Conservation (phyloP, 2,113 vertebrate genomes). For the Suricata suricatta region DNA sequence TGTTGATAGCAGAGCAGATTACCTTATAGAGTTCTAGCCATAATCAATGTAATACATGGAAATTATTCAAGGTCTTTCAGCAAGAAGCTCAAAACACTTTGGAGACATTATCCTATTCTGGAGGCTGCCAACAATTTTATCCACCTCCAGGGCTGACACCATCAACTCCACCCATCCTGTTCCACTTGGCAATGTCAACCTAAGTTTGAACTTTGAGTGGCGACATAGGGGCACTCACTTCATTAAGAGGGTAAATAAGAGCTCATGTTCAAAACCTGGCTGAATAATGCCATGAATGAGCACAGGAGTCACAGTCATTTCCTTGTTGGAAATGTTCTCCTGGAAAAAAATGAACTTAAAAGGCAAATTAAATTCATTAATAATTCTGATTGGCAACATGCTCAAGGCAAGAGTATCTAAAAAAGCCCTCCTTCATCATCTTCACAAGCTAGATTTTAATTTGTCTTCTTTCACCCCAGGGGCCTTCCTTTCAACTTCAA, state of each 20-base stretch:
- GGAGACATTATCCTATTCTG: constrained; percentile 59
- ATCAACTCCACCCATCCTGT: constrained; percentile 70
- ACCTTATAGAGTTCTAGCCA: constrained; percentile 31
- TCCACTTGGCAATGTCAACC: constrained; percentile 65
- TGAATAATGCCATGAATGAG: background rate
- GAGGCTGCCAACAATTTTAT: constrained; percentile 62
- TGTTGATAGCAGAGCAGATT: constrained; percentile 49
- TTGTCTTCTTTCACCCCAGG: background rate
- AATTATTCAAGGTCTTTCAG: constrained; percentile 71
- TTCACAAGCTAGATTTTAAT: background rate
- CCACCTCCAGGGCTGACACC: constrained; percentile 57
- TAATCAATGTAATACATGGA: constrained; percentile 63
- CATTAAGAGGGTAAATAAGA: constrained; percentile 43
- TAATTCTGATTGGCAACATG: constrained; percentile 48
- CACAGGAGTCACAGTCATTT: constrained; percentile 26
- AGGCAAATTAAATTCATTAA: constrained; percentile 61
- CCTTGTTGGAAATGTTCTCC: constrained; percentile 49
- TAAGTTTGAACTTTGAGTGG: constrained; percentile 14
- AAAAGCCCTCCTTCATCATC: background rate
- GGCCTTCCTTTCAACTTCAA: background rate
- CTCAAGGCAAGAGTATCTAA: background rate
- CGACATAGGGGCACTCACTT: constrained; percentile 53
- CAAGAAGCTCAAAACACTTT: constrained; percentile 63
- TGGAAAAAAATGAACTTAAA: constrained; percentile 60
- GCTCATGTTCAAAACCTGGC: constrained; percentile 51